These are phyloP conservation scores for Dicyrtoma fusca DNA, from an alignment of 2,888 invertebrate genomes.

Conservation along the genomic window DNA sequence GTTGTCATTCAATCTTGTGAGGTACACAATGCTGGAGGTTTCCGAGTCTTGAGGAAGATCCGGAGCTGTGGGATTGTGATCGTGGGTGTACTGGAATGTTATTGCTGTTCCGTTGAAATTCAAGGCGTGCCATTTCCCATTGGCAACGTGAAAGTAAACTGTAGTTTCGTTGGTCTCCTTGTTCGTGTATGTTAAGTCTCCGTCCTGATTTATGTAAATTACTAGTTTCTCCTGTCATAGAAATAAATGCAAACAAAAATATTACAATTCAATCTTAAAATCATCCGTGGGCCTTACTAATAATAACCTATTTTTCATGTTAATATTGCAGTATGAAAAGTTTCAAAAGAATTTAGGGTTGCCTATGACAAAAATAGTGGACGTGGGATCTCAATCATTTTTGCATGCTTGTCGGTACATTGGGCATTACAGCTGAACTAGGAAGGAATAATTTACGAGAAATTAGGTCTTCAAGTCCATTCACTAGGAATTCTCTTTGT, in stretches of 20 bases:
- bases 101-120: slow-evolving; percentile 46
- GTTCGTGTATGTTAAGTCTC: slow-evolving; percentile 47
- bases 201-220: slow-evolving; percentile 37
- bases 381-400: background rate
- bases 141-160: slow-evolving; percentile 42
- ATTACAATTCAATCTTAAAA: too few relatives aligned
- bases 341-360: too few relatives aligned
- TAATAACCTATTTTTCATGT: too few relatives aligned
- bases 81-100: slow-evolving; percentile 33
- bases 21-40: background rate
- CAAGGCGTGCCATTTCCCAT: slow-evolving; percentile 53
- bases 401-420: background rate
- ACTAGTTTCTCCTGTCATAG: slow-evolving; percentile 36
- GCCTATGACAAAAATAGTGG: background rate
- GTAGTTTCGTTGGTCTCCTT: slow-evolving; percentile 39
- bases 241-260: background rate
- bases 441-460: too few relatives aligned
- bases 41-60: background rate
- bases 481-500: too few relatives aligned
- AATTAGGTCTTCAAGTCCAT: too few relatives aligned
- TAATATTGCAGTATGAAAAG: too few relatives aligned
- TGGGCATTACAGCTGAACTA: too few relatives aligned
- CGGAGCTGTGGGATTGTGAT: too few relatives aligned
- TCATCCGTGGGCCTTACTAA: too few relatives aligned
- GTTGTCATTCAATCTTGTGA: slow-evolving; percentile 8